phyloP scores from a whole-genome alignment of 2,888 invertebrate genomes.

The Zele albiditarsus region DNA sequence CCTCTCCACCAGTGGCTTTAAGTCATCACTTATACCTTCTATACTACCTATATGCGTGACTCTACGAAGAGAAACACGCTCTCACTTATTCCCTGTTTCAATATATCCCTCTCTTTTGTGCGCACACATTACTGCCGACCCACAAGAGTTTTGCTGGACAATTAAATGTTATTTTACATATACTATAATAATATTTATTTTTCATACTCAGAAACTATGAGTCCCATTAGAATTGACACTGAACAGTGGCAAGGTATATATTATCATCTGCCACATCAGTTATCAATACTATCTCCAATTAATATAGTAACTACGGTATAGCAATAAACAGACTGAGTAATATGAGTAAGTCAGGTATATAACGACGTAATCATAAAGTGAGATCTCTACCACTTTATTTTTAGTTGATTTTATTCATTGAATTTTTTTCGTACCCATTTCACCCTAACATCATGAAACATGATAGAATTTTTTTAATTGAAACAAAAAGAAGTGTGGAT shows the following conservation, averaged over 20 bases:
- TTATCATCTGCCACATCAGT: no score
- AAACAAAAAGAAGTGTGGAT: neutral
- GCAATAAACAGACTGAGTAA: neutral
- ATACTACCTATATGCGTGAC: conserved; percentile 78
- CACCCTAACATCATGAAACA: neutral
- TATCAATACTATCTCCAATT: no score
- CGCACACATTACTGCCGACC: neutral
- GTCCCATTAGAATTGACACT: no score
- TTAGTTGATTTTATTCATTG: neutral
- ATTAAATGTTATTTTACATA: neutral
- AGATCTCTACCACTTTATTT: neutral
- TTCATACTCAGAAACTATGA: no score
- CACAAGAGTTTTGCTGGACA: neutral
- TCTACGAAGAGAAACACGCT: conserved; percentile 22
- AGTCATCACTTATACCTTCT: conserved; percentile 78
- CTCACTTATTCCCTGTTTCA: conserved; percentile 14
- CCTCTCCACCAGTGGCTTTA: conserved; percentile 75
- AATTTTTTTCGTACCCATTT: neutral
- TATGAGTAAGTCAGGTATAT: neutral
- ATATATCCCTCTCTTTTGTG: conserved; percentile 9
- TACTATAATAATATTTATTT: no score
- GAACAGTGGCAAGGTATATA: no score
- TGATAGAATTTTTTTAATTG: no score
- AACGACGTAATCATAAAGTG: neutral
- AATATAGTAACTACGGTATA: neutral